Evolutionary conservation across 2,888 invertebrate species (phyloP), one percentile per base, ranked within the genome.

Genomic region (Mystacides longicornis): DNA sequence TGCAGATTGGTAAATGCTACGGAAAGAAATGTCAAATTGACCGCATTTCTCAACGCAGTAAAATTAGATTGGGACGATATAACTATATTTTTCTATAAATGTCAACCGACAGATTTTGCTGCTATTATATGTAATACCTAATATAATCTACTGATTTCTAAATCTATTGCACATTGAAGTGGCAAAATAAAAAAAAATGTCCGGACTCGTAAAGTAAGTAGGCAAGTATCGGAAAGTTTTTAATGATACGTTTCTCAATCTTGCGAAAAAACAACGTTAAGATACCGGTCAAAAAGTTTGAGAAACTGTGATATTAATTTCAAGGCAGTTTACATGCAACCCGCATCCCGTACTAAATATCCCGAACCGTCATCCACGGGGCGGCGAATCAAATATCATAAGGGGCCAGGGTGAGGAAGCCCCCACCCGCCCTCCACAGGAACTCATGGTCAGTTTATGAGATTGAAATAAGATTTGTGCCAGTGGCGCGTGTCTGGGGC

Each of bases 261-360:
- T n/a, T n/a, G n/a, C n/a, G n/a, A n/a, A n/a, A n/a, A n/a, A n/a
- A n/a, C n/a, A n/a, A n/a, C n/a, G n/a, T n/a, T n/a, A n/a, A n/a
- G 14, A 4, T 37, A 37, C 37, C 37, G n/a, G n/a, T 37, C 37
- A 14, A 14, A 37, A 14, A 37, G 37, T 37, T 37, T 37, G 4
- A 14, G 37, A 37, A 37, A 3, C 3, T 14, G 14, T 3, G 11
- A 11, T 7, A 46, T 46, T 71, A 73, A 64, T 69, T 73, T 73
- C 66, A 67, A 66, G 70, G 69, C 68, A 66, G 68, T 73, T 73
- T 72, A 72, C 71, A 73, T 73, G 73, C 73, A 67, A 68, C 67
- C 68, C 72, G 69, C 71, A 71, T 68, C 70, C 67, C 65, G 67
- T 54, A 66, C 68, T 69, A 70, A 71, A 71, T 70, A 70, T 71